Conservation (phyloP, 2,888 invertebrate species). For the Calameuta idolon region DNA sequence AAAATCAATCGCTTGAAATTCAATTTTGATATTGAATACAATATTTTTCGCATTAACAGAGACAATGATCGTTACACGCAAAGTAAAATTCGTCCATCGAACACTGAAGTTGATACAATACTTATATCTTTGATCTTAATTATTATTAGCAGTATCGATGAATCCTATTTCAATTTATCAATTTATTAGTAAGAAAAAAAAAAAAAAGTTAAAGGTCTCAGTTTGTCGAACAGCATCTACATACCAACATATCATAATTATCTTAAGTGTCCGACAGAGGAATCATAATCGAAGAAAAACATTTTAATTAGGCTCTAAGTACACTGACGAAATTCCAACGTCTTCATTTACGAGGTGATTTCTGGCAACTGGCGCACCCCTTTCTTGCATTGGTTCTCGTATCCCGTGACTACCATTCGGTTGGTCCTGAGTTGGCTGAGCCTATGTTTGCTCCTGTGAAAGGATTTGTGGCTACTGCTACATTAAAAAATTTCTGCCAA, state of each 20-base stretch:
- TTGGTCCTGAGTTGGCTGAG: conserved; percentile 45
- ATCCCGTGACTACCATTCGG: conserved; percentile 58
- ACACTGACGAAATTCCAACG: neutral
- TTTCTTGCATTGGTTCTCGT: neutral
- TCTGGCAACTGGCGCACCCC: neutral
- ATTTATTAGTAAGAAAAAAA: neutral
- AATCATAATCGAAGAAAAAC: neutral
- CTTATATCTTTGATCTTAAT: neutral
- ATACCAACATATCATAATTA: neutral
- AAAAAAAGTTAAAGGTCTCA: neutral
- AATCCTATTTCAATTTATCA: too few relatives aligned
- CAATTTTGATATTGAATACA: neutral
- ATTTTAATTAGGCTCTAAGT: neutral
- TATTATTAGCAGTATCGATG: neutral
- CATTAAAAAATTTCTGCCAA: conserved; percentile 30
- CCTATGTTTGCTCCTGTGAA: conserved; percentile 57
- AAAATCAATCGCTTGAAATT: neutral
- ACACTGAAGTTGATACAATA: neutral
- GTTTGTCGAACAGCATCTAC: neutral
- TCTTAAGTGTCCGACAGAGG: neutral
- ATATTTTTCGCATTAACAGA: neutral
- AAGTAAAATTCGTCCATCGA: neutral
- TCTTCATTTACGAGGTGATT: neutral
- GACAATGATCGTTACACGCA: neutral
- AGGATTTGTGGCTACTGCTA: conserved; percentile 60